phyloP scores from a whole-genome alignment of 2,113 vertebrate genomes.

The Clarias magur region DNA sequence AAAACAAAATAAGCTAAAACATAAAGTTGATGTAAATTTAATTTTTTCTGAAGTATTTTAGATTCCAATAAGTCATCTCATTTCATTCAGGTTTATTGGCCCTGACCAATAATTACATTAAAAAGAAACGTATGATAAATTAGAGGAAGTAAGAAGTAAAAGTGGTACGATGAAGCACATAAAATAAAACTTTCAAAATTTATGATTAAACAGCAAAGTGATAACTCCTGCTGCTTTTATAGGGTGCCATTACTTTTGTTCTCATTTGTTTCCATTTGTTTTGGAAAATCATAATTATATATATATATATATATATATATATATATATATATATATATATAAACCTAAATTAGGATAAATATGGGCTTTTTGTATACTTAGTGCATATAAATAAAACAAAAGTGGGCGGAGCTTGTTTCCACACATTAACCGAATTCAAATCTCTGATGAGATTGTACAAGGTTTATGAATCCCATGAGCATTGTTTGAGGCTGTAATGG shows the following conservation, averaged over 20 bases:
- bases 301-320: no score
- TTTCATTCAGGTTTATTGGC: not conserved
- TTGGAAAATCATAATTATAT: not conserved
- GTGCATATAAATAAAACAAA: not conserved
- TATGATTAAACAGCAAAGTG: not conserved
- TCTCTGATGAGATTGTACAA: not conserved
- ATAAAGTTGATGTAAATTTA: not conserved
- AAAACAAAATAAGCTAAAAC: no score
- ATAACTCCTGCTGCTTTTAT: not conserved
- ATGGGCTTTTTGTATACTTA: not conserved
- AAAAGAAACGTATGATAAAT: not conserved
- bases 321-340: no score
- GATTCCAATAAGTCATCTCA: not conserved
- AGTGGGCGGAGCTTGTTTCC: not conserved
- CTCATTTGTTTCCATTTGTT: not conserved
- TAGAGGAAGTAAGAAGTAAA: not conserved
- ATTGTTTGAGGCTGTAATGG: not conserved
- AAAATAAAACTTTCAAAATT: not conserved
- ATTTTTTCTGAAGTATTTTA: not conserved
- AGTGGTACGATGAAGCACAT: no score
- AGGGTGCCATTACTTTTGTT: not conserved
- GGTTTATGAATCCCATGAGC: not conserved
- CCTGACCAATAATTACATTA: no score
- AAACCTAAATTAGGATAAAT: not conserved
- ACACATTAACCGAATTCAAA: not conserved